phyloP scores from a whole-genome alignment of 30 jellyfish, hydroid and myxozoan species.

The Chrysaora quinquecirrha region DNA sequence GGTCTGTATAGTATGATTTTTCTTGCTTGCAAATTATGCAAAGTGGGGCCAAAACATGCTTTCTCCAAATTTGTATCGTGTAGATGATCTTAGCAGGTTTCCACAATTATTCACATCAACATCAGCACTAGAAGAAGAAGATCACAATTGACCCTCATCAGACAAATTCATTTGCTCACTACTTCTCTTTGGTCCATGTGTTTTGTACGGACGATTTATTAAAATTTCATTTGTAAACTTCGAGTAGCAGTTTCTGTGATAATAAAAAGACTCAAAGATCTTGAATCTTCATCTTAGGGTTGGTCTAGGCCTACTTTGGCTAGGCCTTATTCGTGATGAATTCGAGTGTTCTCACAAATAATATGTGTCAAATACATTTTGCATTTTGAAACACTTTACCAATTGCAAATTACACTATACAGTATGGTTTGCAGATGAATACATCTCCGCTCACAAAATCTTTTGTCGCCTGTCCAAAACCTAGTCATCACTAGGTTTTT shows the following conservation, averaged over 20 bases:
- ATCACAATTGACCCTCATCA: neutral
- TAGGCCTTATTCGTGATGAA: too few relatives aligned
- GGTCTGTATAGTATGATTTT: slow-evolving; percentile 33
- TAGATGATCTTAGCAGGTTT: slow-evolving; percentile 18
- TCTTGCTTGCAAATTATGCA: slow-evolving; percentile 35
- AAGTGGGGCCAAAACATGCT: slow-evolving; percentile 23
- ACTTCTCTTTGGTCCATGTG: slow-evolving; percentile 6
- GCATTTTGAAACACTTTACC: too few relatives aligned
- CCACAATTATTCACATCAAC: slow-evolving; percentile 3
- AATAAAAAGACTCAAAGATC: too few relatives aligned
- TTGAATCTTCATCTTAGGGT: too few relatives aligned
- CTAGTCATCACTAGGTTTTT: too few relatives aligned
- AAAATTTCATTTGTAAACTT: slow-evolving; percentile 19
- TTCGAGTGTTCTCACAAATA: too few relatives aligned
- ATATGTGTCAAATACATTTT: too few relatives aligned
- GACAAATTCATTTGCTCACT: slow-evolving; percentile 1
- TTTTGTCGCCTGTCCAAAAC: too few relatives aligned
- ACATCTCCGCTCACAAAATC: too few relatives aligned
- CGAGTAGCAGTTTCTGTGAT: slow-evolving; percentile 25
- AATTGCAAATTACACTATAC: too few relatives aligned
- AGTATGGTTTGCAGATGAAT: too few relatives aligned
- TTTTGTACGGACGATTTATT: slow-evolving; percentile 3
- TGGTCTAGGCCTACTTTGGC: too few relatives aligned
- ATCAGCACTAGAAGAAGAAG: slow-evolving; percentile 22
- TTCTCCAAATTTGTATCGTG: slow-evolving; percentile 1